phyloP scores from a whole-genome alignment of 2,888 invertebrate species.

The Thecophora atra region DNA sequence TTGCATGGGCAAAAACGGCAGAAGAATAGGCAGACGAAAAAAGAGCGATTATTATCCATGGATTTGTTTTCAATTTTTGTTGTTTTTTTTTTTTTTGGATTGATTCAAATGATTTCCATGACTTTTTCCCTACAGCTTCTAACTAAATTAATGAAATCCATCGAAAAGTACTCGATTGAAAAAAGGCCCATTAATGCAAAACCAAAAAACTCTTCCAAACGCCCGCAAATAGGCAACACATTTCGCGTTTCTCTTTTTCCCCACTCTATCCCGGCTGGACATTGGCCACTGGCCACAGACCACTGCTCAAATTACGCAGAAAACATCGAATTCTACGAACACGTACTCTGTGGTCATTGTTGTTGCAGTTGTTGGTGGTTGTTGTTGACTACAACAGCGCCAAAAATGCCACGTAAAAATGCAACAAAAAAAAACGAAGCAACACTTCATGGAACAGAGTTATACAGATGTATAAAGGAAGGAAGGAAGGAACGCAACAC shows the following conservation, averaged over 20 bases:
- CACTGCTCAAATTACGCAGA: slow-evolving; percentile 29
- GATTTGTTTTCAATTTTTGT: too few relatives aligned
- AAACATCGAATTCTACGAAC: background rate
- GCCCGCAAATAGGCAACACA: slow-evolving; percentile 13
- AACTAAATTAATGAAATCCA: slow-evolving; percentile 17
- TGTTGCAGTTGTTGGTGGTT: too few relatives aligned
- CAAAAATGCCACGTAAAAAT: too few relatives aligned
- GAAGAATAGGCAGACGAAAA: slow-evolving; percentile 1
- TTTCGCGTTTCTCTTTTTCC: background rate
- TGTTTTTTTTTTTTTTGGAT: too few relatives aligned
- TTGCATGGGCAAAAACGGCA: background rate
- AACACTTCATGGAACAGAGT: too few relatives aligned
- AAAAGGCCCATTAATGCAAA: too few relatives aligned
- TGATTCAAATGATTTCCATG: background rate
- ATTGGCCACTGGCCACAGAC: background rate
- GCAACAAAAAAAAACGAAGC: too few relatives aligned
- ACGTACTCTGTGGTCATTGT: too few relatives aligned
- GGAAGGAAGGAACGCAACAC: background rate
- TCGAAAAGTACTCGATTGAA: background rate
- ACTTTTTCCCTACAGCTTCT: slow-evolving; percentile 12
- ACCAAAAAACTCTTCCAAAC: slow-evolving; percentile 1
- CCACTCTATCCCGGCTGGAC: background rate
- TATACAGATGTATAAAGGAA: too few relatives aligned
- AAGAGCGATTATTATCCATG: background rate
- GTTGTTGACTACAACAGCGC: too few relatives aligned